A percentile compares a stretch with the other conserved stretches of the same genome.
Evolutionary conservation across 2,113 vertebrate genomes (phyloP).

Genomic region (Campylomormyrus numenius): DNA sequence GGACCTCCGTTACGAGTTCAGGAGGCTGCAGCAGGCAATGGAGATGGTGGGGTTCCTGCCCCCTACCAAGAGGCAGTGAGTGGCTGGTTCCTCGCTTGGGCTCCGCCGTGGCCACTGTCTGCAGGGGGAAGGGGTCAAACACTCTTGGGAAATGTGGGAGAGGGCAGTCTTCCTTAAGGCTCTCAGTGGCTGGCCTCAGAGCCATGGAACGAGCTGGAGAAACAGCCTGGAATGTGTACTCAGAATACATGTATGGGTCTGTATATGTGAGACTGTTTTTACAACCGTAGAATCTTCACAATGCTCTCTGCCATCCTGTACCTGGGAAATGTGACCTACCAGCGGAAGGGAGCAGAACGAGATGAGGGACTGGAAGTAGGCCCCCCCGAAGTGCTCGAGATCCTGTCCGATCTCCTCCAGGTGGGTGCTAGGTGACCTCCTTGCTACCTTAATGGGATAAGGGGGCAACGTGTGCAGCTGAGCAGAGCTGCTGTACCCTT

Average conservation of each 20-base stretch:
- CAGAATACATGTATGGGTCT: background rate
- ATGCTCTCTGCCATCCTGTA: constrained; percentile 87
- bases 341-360: constrained; percentile 62
- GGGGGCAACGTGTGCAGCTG: background rate
- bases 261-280: background rate
- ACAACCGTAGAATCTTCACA: constrained; percentile 75
- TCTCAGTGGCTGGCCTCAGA: background rate
- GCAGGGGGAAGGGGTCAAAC: background rate
- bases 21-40: constrained; percentile 91
- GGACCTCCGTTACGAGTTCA: constrained; percentile 76
- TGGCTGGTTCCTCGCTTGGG: constrained; percentile 9
- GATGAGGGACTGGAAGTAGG: constrained; percentile 75
- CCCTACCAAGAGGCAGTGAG: constrained; percentile 86
- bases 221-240: background rate
- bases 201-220: background rate
- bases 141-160: background rate
- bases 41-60: constrained; percentile 97
- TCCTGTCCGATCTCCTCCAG: constrained; percentile 79
- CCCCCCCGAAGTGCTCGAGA: constrained; percentile 73
- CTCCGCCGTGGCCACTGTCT: background rate
- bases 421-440: constrained; percentile 24
- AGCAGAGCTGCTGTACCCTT: background rate
- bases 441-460: too few species aligned
- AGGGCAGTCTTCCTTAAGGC: background rate
- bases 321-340: constrained; percentile 81